Base-by-base conservation (phyloP, 2,113 vertebrate genomes). In the Vanacampus margaritifer region DNA sequence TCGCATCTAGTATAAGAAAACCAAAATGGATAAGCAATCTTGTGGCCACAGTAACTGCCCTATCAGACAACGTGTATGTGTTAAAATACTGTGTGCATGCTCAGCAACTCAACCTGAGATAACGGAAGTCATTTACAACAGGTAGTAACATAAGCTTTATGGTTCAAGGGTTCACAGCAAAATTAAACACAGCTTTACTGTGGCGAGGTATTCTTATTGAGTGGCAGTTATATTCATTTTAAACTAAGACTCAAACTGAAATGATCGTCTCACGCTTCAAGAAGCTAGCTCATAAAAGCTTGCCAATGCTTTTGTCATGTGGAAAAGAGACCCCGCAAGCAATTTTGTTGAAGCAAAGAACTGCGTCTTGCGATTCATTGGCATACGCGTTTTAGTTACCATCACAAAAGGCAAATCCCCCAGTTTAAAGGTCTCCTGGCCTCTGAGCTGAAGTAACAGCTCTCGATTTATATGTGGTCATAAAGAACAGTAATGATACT, bases 401-500 rank as follows among this genome's bases (percentile, higher is more conserved):
- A 85, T 87, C 84, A 87, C 66, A 41, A 84, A 79, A 87, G 80
- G 79, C 79, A 86, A 87, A 87, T 81, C 80, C 81, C 77, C 39
- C 6, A 72, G 82, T 79, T 88, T 84, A 78, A 79, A 84, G 86
- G 84, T 86, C 86, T 87, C 86, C 72, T 57, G 76, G 79, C 75
- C 81, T 87, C 76, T 12, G 63, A 84, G 85, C 86, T 83, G 79
- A 82, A 87, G 85, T 84, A 87, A 87, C 82, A 85, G 86, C 84
- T 78, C 86, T 84, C 73, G 67, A 84, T 89, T 88, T 90, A 90
- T 89, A 90, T 76, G 83, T 86, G 87, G 84, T 84, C 87, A 86
- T 90, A 89, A 90, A 89, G 84, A 87, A 82, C 87, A 72, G 71
- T 88, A 87, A 90, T 88, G 87, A 89, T 86, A 84, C 85, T 73